Base-by-base conservation (phyloP, 1,140 invertebrate genomes). In the Lethrus apterus region DNA sequence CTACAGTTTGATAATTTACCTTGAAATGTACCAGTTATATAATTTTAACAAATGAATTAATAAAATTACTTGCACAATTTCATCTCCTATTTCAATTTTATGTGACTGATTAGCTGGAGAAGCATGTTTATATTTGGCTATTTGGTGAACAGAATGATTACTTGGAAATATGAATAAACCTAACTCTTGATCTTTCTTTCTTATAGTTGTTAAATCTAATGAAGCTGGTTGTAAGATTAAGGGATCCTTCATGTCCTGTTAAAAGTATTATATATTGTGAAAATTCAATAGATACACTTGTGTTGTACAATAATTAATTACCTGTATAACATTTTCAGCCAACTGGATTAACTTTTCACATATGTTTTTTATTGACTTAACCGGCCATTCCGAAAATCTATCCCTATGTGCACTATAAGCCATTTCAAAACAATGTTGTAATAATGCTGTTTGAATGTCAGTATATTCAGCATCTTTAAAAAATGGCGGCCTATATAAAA, bases 1-100 rank as follows among this genome's bases (percentile, higher is more conserved):
- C 86, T 11, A 92, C 86, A n/a, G 87, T 92, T 65, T 92, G 87
- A 66, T 90, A 89, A 69, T 92, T 91, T 8, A 92, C 84, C 74
- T 89, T 24, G 9, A 45, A 45, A 40, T 72, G 13, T 4, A 38
- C 13, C 1, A 11, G 13, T 38, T 8, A 21, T 20, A 38, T 21
- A n/a, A 3, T 23, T 23, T 4, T 11, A 38, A 20, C 13, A 2
- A 23, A 14, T 1, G 1, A 35, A 46, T 13, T 2, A 31, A 32
- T 7, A 23, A 17, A 19, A 44, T 52, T 51, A 89, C 84, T 72
- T 90, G 89, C 14, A 94, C 84, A 48, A 96, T 87, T 72, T 95
- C 91, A 70, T 95, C 91, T 1, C 90, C 90, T 58, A 87, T 84
- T 69, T 91, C 88, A 60, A 94, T 87, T 71, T 91, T 90, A 1